Evolutionary conservation across 2,888 invertebrate species (phyloP), one percentile per base, ranked within the genome.

Genomic region (Morpho achilles): DNA sequence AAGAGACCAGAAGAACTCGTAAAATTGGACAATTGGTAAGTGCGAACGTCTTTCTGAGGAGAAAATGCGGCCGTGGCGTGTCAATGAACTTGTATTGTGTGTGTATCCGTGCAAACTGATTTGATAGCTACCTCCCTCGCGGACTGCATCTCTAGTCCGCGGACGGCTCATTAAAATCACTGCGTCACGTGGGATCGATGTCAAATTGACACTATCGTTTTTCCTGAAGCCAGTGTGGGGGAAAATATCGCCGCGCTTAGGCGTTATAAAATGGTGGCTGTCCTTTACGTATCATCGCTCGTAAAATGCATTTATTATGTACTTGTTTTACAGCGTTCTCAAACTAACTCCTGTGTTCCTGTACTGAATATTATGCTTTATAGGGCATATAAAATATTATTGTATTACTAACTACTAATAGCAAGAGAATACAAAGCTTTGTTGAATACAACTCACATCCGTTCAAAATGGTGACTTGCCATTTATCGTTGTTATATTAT

Each of bases 11-110:
- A 97, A 86, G 98, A 98, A 91, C 93, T 97, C 80, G 95, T 98
- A 88, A 97, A 97, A 91, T 92, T 98, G 92, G 98, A 98, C 92
- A 95, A 96, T 87, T 98, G 98, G 98, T 97, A 92, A 96, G 96
- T 94, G 80, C 77, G 76, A 83, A 86, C 87, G 84, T 82, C 84
- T 87, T 88, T 83, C 80, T 76, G 83, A 86, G 87, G 89, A 89
- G 90, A 90, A 91, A 91, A 90, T 88, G 91, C 91, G 90, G 90
- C 90, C 90, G 91, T 90, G 90, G 89, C 90, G 91, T 91, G 91
- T 91, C 91, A 91, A 91, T 91, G 91, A 91, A 91, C 91, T 91
- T 91, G 90, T 90, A 91, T 90, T 91, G 91, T 89, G 90, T 91
- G 90, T 90, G 89, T 91, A 89, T 89, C 90, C 90, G 91, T 91